Conservation (phyloP, 1,140 invertebrate species). For the Drosophila equinoxialis region DNA sequence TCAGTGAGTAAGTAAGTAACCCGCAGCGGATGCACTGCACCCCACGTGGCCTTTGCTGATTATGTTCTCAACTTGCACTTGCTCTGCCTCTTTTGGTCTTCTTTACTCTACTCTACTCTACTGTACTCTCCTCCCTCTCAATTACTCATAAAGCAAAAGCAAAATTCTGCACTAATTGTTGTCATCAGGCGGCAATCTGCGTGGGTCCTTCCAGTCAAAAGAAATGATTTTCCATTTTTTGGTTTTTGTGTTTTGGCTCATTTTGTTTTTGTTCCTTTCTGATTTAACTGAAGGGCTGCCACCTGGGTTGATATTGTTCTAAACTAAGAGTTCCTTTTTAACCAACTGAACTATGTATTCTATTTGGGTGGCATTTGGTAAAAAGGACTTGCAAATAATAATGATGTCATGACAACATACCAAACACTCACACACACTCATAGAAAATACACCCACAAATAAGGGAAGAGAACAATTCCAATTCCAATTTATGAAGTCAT, state of each 20-base stretch:
- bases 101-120: neutral
- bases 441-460: neutral
- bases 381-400: constrained; percentile 10
- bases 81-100: neutral
- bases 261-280: neutral
- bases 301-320: constrained; percentile 20
- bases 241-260: constrained; percentile 22
- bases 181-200: constrained; percentile 62
- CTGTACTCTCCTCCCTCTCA: neutral
- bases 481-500: neutral
- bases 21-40: constrained; percentile 52
- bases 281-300: constrained; percentile 11
- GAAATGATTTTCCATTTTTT: constrained; percentile 36
- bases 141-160: constrained; percentile 14
- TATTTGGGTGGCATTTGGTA: constrained; percentile 11
- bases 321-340: neutral
- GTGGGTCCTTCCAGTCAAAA: constrained; percentile 43
- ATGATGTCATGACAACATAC: neutral
- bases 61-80: constrained; percentile 52
- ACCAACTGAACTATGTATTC: neutral
- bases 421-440: neutral
- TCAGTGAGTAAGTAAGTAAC: neutral
- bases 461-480: neutral
- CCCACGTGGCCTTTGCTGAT: constrained; percentile 65
- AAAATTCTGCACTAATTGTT: constrained; percentile 72